Evolutionary conservation across 2,113 vertebrate species (phyloP).

Genomic region (Haplotaxodon microlepis): DNA sequence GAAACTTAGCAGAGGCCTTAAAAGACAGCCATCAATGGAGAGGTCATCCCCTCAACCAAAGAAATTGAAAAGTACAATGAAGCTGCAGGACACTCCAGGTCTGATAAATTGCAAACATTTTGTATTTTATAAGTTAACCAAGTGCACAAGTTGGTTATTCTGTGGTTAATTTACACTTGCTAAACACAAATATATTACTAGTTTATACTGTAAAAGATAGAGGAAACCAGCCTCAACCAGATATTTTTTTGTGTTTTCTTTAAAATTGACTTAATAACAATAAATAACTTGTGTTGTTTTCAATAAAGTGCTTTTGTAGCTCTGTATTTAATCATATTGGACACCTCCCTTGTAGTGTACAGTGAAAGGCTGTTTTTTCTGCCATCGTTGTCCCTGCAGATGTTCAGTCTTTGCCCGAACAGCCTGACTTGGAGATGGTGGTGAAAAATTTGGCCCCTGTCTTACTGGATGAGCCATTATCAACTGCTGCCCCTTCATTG

Average conservation of each 20-base stretch:
- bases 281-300: neutral
- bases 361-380: neutral
- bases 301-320: neutral
- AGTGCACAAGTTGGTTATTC: neutral
- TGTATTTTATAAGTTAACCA: neutral
- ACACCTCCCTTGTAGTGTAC: neutral
- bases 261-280: neutral
- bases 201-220: neutral
- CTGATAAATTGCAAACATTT: neutral
- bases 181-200: neutral
- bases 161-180: neutral
- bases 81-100: slow-evolving; percentile 36
- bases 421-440: slow-evolving; percentile 19
- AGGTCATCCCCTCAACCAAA: neutral
- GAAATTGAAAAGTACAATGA: neutral
- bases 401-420: slow-evolving; percentile 22
- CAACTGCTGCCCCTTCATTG: neutral
- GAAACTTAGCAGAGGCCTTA: neutral
- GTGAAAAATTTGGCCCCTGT: slow-evolving; percentile 56
- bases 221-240: neutral
- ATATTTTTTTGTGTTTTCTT: neutral
- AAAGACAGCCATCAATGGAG: neutral
- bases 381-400: neutral
- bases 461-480: slow-evolving; percentile 33
- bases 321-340: neutral